Percentiles rank a stretch among this genome's conserved stretches.
Evolutionary conservation across 2,888 invertebrate species (phyloP).

Genomic region (Drosophila borealis): DNA sequence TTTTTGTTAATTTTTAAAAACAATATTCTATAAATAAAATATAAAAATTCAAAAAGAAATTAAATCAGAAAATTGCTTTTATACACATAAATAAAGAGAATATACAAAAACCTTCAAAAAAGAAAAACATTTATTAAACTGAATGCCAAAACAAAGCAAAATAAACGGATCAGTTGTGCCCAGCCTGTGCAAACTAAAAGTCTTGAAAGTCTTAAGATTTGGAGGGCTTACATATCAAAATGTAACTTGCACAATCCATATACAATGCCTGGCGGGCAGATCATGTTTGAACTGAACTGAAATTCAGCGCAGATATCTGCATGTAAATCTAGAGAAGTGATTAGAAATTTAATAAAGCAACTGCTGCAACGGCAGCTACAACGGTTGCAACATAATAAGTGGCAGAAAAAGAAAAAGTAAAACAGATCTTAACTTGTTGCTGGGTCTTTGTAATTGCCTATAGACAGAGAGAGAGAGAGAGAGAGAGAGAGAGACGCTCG

Average conservation of each 20-base stretch:
- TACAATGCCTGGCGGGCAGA: not conserved
- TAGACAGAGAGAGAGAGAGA: conserved; percentile 9
- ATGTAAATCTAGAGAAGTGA: conserved; percentile 49
- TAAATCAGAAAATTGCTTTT: too few species aligned
- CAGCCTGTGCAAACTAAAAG: too few species aligned
- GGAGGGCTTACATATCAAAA: too few species aligned
- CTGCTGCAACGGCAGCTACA: conserved; percentile 24
- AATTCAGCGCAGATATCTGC: conserved; percentile 31
- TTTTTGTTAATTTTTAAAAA: too few species aligned
- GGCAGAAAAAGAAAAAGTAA: conserved; percentile 34
- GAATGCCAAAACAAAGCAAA: too few species aligned
- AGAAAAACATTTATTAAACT: too few species aligned
- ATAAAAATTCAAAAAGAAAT: too few species aligned
- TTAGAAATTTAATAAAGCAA: conserved; percentile 69
- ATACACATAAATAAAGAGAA: too few species aligned
- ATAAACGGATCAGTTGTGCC: too few species aligned
- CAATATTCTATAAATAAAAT: too few species aligned
- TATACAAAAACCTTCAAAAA: too few species aligned
- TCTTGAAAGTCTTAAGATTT: too few species aligned
- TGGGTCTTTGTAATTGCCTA: conserved; percentile 63
- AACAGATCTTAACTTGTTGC: conserved; percentile 63
- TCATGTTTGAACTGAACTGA: conserved; percentile 11
- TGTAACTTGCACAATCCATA: not conserved
- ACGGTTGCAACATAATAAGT: conserved; percentile 49
- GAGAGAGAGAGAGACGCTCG: conserved; percentile 4